Conservation (phyloP, 1,140 invertebrate genomes). For the Saccostrea echinata region DNA sequence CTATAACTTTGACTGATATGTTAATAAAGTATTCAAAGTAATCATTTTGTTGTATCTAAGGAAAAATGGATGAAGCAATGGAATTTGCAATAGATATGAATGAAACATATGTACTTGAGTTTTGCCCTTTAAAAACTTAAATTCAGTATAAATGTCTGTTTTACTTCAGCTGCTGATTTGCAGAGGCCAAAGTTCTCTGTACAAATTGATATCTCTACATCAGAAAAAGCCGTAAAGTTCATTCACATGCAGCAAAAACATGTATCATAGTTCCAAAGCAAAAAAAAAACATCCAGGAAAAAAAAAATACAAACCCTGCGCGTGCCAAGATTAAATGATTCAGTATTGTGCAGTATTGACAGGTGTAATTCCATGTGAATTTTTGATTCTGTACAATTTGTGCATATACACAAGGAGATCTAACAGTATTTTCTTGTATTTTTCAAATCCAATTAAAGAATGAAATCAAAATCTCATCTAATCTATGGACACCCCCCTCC, state of each 20-base stretch:
- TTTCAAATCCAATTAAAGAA: neutral
- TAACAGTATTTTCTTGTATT: neutral
- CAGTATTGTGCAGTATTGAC: neutral
- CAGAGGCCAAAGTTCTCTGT: conserved; percentile 8
- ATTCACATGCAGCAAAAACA: conserved; percentile 34
- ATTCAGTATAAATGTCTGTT: neutral
- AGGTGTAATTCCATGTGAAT: neutral
- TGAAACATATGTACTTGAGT: too few species aligned
- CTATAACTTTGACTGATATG: too few species aligned
- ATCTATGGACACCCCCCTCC: neutral
- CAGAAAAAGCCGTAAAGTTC: conserved; percentile 24
- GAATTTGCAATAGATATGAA: too few species aligned
- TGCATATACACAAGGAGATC: neutral
- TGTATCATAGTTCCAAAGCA: neutral
- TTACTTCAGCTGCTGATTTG: conserved; percentile 16
- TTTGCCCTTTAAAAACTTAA: neutral
- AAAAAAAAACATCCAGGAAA: neutral
- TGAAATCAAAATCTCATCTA: neutral
- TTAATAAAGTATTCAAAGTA: too few species aligned
- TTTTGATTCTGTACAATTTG: neutral
- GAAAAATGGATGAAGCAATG: too few species aligned
- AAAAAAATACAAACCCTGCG: neutral
- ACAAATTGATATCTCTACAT: neutral
- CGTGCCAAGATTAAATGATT: neutral
- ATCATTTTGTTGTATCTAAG: too few species aligned